A percentile compares a stretch with the other conserved stretches of the same genome.
phyloP scores from a whole-genome alignment of 2,888 invertebrate species.

The Chaitophorus viminalis region DNA sequence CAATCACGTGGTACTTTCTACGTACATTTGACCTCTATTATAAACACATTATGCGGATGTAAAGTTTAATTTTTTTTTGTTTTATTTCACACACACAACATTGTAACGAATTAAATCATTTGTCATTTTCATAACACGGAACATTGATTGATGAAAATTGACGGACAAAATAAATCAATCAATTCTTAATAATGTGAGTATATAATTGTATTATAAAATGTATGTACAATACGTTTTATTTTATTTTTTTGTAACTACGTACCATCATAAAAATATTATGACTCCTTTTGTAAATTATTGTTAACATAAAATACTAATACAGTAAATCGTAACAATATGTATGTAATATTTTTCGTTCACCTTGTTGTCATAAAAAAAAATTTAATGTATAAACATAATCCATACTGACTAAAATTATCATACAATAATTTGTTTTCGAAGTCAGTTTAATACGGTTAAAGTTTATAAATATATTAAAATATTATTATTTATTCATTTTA shows the following conservation, averaged over 20 bases:
- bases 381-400: too few species aligned
- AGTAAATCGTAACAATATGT: too few species aligned
- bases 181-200: conserved; percentile 25
- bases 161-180: conserved; percentile 30
- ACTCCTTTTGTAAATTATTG: neutral
- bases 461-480: too few species aligned
- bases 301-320: neutral
- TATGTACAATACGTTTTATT: conserved; percentile 5
- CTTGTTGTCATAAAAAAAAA: too few species aligned
- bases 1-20: conserved; percentile 16
- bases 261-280: neutral
- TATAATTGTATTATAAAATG: neutral
- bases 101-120: conserved; percentile 35
- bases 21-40: conserved; percentile 7
- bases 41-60: conserved; percentile 13
- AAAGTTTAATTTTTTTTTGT: conserved; percentile 8
- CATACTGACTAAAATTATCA: too few species aligned
- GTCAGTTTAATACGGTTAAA: too few species aligned
- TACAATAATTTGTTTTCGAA: too few species aligned
- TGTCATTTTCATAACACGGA: conserved; percentile 15
- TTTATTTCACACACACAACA: conserved; percentile 17
- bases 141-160: conserved; percentile 30
- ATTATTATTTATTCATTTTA: too few species aligned
- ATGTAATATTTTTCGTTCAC: too few species aligned
- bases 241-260: neutral